phyloP scores from a whole-genome alignment of 2,797 vertebrate species.

The Synanceia verrucosa region DNA sequence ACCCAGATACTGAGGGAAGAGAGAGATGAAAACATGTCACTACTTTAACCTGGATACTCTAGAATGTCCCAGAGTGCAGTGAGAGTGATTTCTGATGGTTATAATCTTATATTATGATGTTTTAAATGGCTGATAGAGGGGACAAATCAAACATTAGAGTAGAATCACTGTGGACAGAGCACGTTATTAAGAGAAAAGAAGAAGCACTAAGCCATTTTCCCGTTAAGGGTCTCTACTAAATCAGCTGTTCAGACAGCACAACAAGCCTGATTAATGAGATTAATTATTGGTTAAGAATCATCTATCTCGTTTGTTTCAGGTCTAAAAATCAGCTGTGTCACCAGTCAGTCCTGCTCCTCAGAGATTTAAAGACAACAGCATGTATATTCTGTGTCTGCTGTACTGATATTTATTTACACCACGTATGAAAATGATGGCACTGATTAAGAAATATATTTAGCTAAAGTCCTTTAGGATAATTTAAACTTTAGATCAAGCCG shows the following conservation, averaged over 20 bases:
- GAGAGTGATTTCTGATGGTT: background rate
- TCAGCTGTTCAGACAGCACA: background rate
- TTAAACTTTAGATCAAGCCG: too few relatives aligned
- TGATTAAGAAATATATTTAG: too few relatives aligned
- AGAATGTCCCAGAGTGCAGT: background rate
- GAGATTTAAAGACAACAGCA: background rate
- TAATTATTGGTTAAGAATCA: background rate
- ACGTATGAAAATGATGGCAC: too few relatives aligned
- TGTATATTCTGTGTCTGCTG: too few relatives aligned
- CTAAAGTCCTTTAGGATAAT: too few relatives aligned
- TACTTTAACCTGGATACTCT: background rate
- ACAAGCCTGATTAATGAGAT: background rate
- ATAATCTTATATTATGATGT: background rate
- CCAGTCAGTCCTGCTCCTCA: background rate
- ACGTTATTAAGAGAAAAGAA: too few relatives aligned
- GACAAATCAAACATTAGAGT: background rate
- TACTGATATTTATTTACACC: too few relatives aligned
- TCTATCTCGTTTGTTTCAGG: background rate
- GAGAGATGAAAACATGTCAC: too few relatives aligned
- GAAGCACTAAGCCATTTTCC: background rate
- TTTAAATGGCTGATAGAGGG: background rate
- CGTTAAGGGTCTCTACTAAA: too few relatives aligned
- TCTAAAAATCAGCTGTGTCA: background rate
- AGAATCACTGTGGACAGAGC: background rate
- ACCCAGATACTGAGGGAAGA: slow-evolving; percentile 85